These are phyloP conservation scores for Tinamus major DNA, from an alignment of 2,797 vertebrate genomes.

Conservation along the genomic window DNA sequence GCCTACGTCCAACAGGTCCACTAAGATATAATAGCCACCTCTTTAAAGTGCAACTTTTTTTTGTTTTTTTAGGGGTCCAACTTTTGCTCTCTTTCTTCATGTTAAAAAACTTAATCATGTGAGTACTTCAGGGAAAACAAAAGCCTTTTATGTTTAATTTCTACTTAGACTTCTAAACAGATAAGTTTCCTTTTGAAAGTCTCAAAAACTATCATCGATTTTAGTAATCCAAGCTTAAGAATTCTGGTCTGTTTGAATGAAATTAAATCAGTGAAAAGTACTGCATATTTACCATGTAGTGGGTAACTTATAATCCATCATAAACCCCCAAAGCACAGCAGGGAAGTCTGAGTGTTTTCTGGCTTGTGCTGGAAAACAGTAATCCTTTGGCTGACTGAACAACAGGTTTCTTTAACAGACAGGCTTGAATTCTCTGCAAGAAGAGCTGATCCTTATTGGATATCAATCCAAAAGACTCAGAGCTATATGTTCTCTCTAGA, in stretches of 20 bases:
- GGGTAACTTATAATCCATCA: not conserved
- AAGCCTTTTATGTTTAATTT: not conserved
- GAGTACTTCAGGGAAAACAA: not conserved
- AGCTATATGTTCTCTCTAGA: constrained; percentile 4
- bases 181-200: fast-evolving
- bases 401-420: not conserved
- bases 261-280: not conserved
- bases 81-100: not conserved
- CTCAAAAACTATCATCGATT: not conserved
- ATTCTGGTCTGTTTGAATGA: not conserved
- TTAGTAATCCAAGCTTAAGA: not conserved
- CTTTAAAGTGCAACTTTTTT: not conserved
- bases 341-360: not conserved
- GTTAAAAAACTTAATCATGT: not conserved
- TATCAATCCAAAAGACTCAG: constrained; percentile 14
- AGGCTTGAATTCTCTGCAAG: constrained; percentile 17
- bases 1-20: not conserved
- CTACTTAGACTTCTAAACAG: not conserved
- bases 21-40: not conserved
- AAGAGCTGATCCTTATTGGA: not conserved
- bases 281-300: not conserved
- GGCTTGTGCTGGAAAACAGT: not conserved
- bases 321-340: not conserved
- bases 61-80: not conserved
- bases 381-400: not conserved